phyloP scores from a whole-genome alignment of 2,113 vertebrate genomes.

The Eulacestoma nigropectus region DNA sequence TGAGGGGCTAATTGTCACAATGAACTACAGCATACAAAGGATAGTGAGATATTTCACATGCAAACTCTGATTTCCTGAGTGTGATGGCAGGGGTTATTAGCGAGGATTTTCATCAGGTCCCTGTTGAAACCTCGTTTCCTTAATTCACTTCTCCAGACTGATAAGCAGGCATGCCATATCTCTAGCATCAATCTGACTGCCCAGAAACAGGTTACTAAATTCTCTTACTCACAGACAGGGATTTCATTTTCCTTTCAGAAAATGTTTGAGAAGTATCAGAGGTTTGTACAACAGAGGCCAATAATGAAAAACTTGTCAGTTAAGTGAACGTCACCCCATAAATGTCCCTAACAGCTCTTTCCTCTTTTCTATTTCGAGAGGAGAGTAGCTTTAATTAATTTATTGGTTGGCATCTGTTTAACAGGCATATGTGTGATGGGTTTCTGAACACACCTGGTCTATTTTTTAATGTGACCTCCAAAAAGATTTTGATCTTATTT shows the following conservation, averaged over 20 bases:
- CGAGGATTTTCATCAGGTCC: not conserved
- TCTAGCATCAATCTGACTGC: not conserved
- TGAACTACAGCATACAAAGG: not conserved
- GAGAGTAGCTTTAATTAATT: conserved; percentile 49
- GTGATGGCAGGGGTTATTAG: not conserved
- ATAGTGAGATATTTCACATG: not conserved
- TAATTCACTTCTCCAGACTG: not conserved
- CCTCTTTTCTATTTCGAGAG: conserved; percentile 33
- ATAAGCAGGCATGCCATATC: not conserved
- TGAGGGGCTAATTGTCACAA: not conserved
- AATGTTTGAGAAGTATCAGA: not conserved
- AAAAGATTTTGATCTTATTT: conserved; percentile 38
- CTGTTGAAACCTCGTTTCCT: not conserved
- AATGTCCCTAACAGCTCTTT: conserved; percentile 37
- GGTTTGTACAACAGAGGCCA: not conserved
- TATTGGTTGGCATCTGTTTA: conserved; percentile 45
- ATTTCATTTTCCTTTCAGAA: not conserved
- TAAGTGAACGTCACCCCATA: conserved; percentile 22
- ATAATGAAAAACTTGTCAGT: conserved; percentile 67
- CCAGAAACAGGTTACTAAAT: not conserved
- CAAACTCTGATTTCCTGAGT: not conserved
- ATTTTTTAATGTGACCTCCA: not conserved
- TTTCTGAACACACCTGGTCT: conserved; percentile 14
- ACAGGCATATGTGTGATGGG: not conserved
- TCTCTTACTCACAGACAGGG: not conserved